Conservation (phyloP, 2,113 vertebrate species). For the Sciurus niger region DNA sequence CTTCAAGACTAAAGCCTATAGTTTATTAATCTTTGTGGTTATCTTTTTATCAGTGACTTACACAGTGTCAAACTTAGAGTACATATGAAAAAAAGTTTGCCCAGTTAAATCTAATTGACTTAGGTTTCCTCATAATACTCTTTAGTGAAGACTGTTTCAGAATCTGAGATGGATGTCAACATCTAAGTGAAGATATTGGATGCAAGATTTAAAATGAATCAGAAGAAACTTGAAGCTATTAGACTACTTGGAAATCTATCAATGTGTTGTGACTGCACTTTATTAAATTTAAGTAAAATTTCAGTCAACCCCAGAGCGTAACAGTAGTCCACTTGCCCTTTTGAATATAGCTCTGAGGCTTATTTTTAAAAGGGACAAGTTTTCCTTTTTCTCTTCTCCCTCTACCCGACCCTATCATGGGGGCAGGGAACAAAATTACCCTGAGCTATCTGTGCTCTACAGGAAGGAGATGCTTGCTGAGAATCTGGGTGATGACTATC, state of each 20-base stretch:
- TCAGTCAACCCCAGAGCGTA: background rate
- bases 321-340: too few relatives aligned
- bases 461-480: too few relatives aligned
- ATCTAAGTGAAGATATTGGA: constrained; percentile 23
- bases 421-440: too few relatives aligned
- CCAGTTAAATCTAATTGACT: constrained; percentile 17
- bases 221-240: background rate
- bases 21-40: constrained; percentile 10
- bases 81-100: background rate
- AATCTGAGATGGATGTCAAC: background rate
- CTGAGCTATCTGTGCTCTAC: too few relatives aligned
- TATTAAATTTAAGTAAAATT: constrained; percentile 43
- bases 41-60: background rate
- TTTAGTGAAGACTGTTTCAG: background rate
- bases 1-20: constrained; percentile 14
- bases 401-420: too few relatives aligned
- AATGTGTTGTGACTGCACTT: background rate
- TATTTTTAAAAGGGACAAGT: too few relatives aligned
- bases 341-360: too few relatives aligned
- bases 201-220: constrained; percentile 17
- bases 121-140: background rate
- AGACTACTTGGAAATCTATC: constrained; percentile 11
- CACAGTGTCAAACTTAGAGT: background rate
- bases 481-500: too few relatives aligned
- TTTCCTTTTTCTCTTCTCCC: too few relatives aligned